phyloP scores from a whole-genome alignment of 2,888 invertebrate genomes.

The Platynereis dumerilii region DNA sequence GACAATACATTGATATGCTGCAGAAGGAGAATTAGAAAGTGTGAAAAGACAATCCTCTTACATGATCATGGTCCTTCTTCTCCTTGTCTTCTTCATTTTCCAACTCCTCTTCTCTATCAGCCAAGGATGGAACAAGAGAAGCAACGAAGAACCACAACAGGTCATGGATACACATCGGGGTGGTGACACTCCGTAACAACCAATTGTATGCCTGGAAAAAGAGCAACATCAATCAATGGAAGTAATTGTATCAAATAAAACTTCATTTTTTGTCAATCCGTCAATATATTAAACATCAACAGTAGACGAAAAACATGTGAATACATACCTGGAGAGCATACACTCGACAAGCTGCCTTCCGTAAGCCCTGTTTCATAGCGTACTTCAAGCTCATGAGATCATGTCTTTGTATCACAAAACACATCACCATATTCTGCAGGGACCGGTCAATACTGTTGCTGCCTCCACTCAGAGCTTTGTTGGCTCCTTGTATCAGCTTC shows the following conservation, averaged over 20 bases:
- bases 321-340: conserved; percentile 77
- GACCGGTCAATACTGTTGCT: conserved; percentile 45
- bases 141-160: conserved; percentile 96
- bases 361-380: conserved; percentile 86
- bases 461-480: conserved; percentile 38
- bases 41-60: no score
- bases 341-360: conserved; percentile 71
- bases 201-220: conserved; percentile 83
- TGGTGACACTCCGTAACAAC: conserved; percentile 89
- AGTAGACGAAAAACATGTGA: no score
- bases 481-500: conserved; percentile 69
- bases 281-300: no score
- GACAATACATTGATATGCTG: no score
- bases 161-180: conserved; percentile 90
- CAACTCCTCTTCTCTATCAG: conserved; percentile 64
- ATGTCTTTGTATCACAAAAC: conserved; percentile 79
- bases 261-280: no score
- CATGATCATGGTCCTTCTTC: conserved; percentile 43
- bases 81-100: conserved; percentile 58
- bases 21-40: no score
- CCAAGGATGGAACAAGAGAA: conserved; percentile 68
- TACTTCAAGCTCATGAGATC: conserved; percentile 83
- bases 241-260: neutral
- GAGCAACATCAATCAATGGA: neutral
- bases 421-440: conserved; percentile 83